Evolutionary conservation across 2,797 vertebrate genomes (phyloP).

Genomic region (Dendrocincla tyrannina): DNA sequence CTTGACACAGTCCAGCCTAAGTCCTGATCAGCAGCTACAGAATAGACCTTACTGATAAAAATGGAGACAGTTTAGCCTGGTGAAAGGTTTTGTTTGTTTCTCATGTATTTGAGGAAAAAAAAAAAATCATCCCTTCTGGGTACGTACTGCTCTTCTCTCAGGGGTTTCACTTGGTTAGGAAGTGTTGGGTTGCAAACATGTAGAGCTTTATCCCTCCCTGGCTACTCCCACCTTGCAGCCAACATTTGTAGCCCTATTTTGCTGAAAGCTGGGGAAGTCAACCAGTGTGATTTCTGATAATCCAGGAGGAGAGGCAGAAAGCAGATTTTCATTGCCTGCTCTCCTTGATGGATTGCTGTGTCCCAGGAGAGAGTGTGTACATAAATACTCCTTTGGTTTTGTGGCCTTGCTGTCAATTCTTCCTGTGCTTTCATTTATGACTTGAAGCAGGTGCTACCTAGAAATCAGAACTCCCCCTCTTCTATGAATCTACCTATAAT

Average conservation of each 20-base stretch:
- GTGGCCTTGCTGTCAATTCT: neutral
- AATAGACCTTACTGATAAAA: neutral
- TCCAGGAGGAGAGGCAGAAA: neutral
- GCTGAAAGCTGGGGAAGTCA: neutral
- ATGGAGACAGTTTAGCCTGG: neutral
- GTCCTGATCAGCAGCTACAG: neutral
- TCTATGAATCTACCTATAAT: neutral
- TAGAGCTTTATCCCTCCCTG: neutral
- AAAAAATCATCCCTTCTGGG: neutral
- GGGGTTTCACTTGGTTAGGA: neutral
- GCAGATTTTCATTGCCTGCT: neutral
- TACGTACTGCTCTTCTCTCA: neutral
- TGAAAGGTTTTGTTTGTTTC: neutral
- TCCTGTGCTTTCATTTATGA: neutral
- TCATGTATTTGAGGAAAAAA: neutral
- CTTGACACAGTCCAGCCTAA: neutral
- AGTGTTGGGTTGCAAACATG: neutral
- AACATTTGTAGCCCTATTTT: neutral
- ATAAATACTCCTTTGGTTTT: neutral
- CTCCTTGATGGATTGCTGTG: neutral
- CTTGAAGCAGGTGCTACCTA: neutral
- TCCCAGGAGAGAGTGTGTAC: neutral
- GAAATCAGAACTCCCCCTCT: neutral
- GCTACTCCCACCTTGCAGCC: neutral
- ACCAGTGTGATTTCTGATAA: neutral